Evolutionary conservation across 2,113 vertebrate genomes (phyloP), one percentile per base, ranked within the genome.

Genomic region (Serilophus lunatus): DNA sequence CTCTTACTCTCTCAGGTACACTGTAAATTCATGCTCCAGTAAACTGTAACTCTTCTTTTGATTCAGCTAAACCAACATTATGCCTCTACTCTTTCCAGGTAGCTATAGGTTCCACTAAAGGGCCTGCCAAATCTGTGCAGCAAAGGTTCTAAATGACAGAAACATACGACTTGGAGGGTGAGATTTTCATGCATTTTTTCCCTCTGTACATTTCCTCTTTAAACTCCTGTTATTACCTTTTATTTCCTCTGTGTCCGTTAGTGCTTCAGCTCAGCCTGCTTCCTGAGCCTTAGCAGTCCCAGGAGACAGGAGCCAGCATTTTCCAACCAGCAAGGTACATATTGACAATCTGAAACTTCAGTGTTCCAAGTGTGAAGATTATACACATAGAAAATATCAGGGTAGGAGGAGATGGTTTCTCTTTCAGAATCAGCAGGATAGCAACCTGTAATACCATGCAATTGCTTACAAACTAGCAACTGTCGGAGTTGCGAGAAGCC

Each of bases 291-390:
- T 50, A 66, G 53, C 57, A 72, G 49, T 74, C 76, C 76, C 61
- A 61, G 47, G 75, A 86, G 63, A 29, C 64, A 78, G 47, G 40
- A 93, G 82, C 70, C 38, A 63, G 76, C 51, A 17, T 74, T 92
- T 95, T 72, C 82, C 35, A 77, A 9, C 85, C 65, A 89, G 59
- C 63, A 85, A 94, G 66, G 84, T 90, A 94, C 84, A 85, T 66
- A 78, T 68, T 88, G 91, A 95, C 72, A 71, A 15, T 35, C 38
- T 45, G 74, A 78, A 75, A 74, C 66, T 69, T 93, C 78, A 78
- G 82, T 25, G 45, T 49, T 94, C 75, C 0, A 2, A 18, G 45
- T 16, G 33, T 23, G 57, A 88, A 86, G 51, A 80, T 94, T 78
- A 77, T 47, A 38, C 26, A 31, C 40, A 26, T 0, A 40, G 75